Base-by-base conservation (phyloP, 1,140 invertebrate genomes). In the Fragariocoptes setiger region DNA sequence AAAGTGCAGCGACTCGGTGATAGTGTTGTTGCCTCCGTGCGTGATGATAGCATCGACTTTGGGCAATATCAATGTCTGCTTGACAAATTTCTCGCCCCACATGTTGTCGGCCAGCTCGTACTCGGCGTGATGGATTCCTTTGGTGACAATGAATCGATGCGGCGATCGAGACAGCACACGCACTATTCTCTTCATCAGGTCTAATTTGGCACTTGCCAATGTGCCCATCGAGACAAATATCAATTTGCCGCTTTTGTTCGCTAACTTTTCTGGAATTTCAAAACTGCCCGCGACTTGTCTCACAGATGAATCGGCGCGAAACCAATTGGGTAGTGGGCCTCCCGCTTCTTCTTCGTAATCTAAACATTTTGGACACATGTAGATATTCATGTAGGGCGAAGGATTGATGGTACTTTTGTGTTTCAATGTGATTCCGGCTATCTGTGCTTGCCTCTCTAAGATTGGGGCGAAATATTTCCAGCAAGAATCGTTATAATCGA, bases 351-450 rank as follows among this genome's bases (percentile, higher is more conserved):
- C 17, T 2, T 19, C 2, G 15, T 40, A 40, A 16, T 40, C 39
- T 3, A 40, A 19, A 22, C 3, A n/a, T 21, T 25, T 19, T 8
- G 39, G 39, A 22, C 17, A 40, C n/a, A 12, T 5, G 19, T 40
- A 40, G 3, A 40, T 3, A 22, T 40, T 40, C 3, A 40, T 3
- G 15, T 40, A 22, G 15, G 19, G 19, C 0, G 39, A 40, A 25
- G 12, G 31, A 35, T 35, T 73, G 74, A 52, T 74, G 70, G 25
- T n/a, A n/a, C n/a, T n/a, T n/a, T n/a, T n/a, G n/a, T n/a, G n/a
- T n/a, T n/a, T n/a, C n/a, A n/a, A n/a, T n/a, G n/a, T n/a, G n/a
- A n/a, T n/a, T n/a, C n/a, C n/a, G n/a, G n/a, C n/a, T n/a, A n/a
- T n/a, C n/a, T n/a, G n/a, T n/a, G n/a, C n/a, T n/a, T n/a, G n/a